Percentiles rank a stretch among this genome's conserved stretches.
These are phyloP conservation scores for Acheta domesticus DNA, from an alignment of 2,888 invertebrate species.

Conservation along the genomic window DNA sequence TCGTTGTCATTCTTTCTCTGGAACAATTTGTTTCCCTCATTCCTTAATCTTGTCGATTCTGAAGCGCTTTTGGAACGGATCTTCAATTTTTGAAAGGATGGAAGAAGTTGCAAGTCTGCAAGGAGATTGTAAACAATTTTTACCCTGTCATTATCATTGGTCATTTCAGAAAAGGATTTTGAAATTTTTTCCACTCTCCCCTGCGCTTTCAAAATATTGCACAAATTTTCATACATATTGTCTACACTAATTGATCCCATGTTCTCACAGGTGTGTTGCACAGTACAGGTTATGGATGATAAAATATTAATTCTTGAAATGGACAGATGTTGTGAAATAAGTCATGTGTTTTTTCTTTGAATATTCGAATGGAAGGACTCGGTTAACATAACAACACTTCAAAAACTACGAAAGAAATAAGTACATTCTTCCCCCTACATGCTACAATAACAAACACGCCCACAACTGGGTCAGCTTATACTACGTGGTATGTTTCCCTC, in stretches of 20 bases:
- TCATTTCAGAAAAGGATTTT: not conserved
- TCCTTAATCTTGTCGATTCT: not conserved
- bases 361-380: no score
- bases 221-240: not conserved
- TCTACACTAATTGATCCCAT: slow-evolving; percentile 18
- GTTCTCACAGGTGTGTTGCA: not conserved
- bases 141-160: not conserved
- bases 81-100: not conserved
- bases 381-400: no score
- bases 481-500: no score
- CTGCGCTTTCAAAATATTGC: not conserved
- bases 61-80: not conserved
- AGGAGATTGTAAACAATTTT: not conserved
- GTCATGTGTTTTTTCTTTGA: no score
- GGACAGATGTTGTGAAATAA: no score
- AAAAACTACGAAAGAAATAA: no score
- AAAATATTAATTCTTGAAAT: no score
- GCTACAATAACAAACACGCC: no score
- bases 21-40: not conserved
- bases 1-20: not conserved
- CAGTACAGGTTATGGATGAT: not conserved
- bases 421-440: no score
- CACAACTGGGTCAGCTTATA: no score
- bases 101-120: not conserved
- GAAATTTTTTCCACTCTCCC: not conserved